Evolutionary conservation across 2,113 vertebrate genomes (phyloP), one percentile per base, ranked within the genome.

Genomic region (Osmerus eperlanus): DNA sequence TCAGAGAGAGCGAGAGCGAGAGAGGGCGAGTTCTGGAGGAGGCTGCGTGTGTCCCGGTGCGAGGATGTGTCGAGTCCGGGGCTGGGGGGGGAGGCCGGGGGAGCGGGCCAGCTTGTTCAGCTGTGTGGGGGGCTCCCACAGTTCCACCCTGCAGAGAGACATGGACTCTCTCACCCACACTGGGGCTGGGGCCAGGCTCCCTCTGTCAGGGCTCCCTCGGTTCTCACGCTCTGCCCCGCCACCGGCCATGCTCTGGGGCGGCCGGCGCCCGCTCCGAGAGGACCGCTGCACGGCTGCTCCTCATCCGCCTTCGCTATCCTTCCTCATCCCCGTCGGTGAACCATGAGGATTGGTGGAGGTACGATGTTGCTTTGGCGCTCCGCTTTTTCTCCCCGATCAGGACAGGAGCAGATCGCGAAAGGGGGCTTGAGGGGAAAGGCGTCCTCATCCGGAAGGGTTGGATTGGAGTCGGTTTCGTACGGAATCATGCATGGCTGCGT

Each of bases 101-200:
- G 84, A 81, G 78, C 82, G 56, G 83, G 77, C 56, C 70, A 89
- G 88, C 90, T 91, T 91, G 86, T 87, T 87, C 89, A 90, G 89
- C 91, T 92, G 91, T 70, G 55, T 67, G 63, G 90, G 84, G 41
- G 85, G 86, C 85, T 87, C 83, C 47, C 76, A 83, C 86, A 89
- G 89, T 90, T 89, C 86, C 87, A 88, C 81, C 87, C 85, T 84
- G 77, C 81, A 74, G 84, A 73, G 83, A 78, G 58, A 29, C 84
- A 71, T 54, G 47, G 86, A 75, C 81, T 79, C 74, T 82, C 9
- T n/a, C 60, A 67, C 72, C 25, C 81, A 28, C 55, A 78, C 47
- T 72, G 75, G 69, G 70, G 74, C 75, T 21, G 77, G 76, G 79
- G 85, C 79, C 83, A 73, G 41, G 41, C 41, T 47, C 41, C 9